A percentile compares a stretch with the other conserved stretches of the same genome.
Evolutionary conservation across 1,140 invertebrate species (phyloP).

Genomic region (Adoxophyes honmai): DNA sequence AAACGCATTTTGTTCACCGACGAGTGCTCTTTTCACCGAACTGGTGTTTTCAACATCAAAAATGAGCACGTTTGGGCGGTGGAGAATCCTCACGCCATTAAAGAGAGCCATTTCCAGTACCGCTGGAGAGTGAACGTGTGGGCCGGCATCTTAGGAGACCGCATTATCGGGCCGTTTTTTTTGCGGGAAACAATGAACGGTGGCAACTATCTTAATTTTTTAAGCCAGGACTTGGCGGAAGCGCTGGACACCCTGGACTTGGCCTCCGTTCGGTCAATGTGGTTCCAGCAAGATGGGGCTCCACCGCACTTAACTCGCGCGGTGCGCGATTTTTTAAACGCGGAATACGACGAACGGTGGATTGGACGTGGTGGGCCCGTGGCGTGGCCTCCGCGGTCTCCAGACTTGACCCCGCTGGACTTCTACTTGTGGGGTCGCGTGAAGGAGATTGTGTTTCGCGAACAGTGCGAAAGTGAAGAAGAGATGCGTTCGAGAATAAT

Average conservation of each 20-base stretch:
- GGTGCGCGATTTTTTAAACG: not conserved
- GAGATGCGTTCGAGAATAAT: too few relatives aligned
- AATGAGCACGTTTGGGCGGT: not conserved
- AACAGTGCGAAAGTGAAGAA: too few relatives aligned
- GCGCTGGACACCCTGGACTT: not conserved
- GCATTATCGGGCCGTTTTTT: not conserved
- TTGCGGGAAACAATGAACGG: not conserved
- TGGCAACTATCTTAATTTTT: not conserved
- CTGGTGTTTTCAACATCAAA: not conserved
- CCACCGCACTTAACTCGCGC: not conserved
- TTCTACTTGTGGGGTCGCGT: too few relatives aligned
- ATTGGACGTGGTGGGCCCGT: too few relatives aligned
- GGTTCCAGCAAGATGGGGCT: not conserved
- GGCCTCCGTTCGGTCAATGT: not conserved
- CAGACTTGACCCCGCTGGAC: too few relatives aligned
- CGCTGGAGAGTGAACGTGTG: not conserved
- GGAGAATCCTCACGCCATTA: not conserved
- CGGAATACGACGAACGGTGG: too few relatives aligned
- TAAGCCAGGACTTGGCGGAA: not conserved
- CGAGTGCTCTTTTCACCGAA: not conserved
- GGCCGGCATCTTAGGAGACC: not conserved
- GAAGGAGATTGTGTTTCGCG: too few relatives aligned
- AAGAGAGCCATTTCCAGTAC: too few relatives aligned
- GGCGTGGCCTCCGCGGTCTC: too few relatives aligned
- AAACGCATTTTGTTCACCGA: not conserved